A percentile compares a stretch with the other conserved stretches of the same genome.
Conservation (phyloP, 1,140 invertebrate genomes). For the Caenorhabditis inopinata region DNA sequence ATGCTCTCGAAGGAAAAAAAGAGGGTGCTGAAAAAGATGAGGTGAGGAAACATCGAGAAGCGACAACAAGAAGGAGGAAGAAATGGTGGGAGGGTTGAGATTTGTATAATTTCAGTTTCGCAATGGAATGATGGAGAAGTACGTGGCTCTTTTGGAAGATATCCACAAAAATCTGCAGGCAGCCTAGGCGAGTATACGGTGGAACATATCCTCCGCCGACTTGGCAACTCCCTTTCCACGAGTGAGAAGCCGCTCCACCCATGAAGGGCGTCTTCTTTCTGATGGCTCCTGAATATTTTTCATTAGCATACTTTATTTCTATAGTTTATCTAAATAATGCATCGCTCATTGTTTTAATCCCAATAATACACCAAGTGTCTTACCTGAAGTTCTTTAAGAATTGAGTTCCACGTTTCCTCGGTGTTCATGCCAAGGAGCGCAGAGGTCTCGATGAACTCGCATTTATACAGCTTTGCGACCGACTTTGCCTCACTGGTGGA, state of each 20-base stretch:
- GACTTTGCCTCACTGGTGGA: not conserved
- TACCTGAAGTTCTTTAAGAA: not conserved
- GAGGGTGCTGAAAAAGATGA: not conserved
- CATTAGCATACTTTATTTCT: too few relatives aligned
- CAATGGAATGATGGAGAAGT: not conserved
- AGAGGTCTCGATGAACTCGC: not conserved
- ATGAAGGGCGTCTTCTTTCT: not conserved
- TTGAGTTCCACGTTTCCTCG: not conserved
- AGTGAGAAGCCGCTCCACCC: not conserved
- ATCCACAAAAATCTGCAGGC: not conserved
- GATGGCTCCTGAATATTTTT: slow-evolving; percentile 8
- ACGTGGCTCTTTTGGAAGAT: not conserved
- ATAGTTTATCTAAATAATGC: too few relatives aligned
- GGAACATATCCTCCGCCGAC: not conserved
- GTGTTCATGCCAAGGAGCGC: slow-evolving; percentile 18
- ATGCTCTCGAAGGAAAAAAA: not conserved
- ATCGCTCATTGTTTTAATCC: not conserved
- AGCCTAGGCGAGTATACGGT: not conserved
- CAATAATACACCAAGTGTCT: not conserved
- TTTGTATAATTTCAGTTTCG: slow-evolving; percentile 21
- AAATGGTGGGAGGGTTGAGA: too few relatives aligned
- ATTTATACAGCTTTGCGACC: slow-evolving; percentile 1
- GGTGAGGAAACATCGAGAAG: not conserved
- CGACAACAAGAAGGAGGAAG: too few relatives aligned
- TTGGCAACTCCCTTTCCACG: not conserved